Base-by-base conservation (phyloP, 2,888 invertebrate genomes). In the Listrodromus nycthemerus region DNA sequence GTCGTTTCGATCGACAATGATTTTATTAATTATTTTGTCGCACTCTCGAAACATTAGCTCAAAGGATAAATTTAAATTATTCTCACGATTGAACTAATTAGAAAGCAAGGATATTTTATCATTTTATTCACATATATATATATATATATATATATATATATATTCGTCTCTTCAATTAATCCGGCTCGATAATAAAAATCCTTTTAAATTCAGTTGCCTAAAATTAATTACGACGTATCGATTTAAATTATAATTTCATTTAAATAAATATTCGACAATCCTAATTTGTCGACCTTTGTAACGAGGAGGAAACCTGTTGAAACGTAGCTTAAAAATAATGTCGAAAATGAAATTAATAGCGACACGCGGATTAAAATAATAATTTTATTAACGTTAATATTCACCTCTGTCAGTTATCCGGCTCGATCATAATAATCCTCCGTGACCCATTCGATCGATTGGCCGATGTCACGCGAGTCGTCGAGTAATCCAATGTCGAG, bases 381-480 rank as follows among this genome's bases (percentile, higher is more conserved):
- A 30, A 58, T 30, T 27, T 16, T 33, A 33, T 33, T 33, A 7
- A 27, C 13, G 1, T 58, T 7, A 16, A 58, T 58, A 58, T 58
- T 58, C 27, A 58, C 58, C 58, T 27, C 13, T 58, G 30, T 81
- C 80, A 81, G 55, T 81, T 76, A 61, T 66, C 41, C 70, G 55
- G 58, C 65, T 48, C 63, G 70, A 66, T 76, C 81, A 76, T 81
- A 81, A 76, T 81, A 81, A 81, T 81, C 81, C 81, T 55, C 80
- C 19, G 73, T 41, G 61, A 75, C 61, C 16, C 58, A 58, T 30
- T 16, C 16, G 30, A 58, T 58, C 27, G 58, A 58, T 10, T 21
- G 13, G 58, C 58, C 27, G 58, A 58, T 27, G 27, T 58, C 24
- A 58, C 58, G 58, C 24, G 7, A 27, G 21, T 30, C 30, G 66